These are phyloP conservation scores for Corythornis madagascariensis DNA, from an alignment of 2,113 vertebrate genomes.

Conservation along the genomic window DNA sequence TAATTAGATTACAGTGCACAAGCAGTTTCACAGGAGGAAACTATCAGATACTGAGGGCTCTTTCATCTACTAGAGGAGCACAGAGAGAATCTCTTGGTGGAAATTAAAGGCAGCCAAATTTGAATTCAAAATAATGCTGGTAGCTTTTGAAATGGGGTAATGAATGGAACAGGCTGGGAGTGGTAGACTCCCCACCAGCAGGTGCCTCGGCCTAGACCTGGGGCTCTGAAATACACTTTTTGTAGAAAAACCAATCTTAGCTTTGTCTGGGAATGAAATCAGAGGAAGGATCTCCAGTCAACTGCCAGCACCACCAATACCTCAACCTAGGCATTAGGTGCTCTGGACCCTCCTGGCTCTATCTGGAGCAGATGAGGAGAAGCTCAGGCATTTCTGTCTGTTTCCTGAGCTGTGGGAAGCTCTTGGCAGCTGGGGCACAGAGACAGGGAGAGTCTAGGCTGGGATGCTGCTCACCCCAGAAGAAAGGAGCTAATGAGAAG, in stretches of 20 bases:
- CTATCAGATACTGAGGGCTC: constrained; percentile 3
- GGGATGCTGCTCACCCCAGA: background rate
- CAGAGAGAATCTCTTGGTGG: background rate
- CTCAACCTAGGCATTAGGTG: rapidly evolving
- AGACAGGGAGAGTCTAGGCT: background rate
- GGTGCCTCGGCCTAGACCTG: background rate
- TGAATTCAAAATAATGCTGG: background rate
- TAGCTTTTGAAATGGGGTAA: background rate
- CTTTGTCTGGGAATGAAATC: background rate
- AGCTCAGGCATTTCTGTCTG: rapidly evolving
- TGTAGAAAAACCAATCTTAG: background rate
- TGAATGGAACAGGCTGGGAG: background rate
- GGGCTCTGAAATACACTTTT: background rate
- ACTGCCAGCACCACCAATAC: background rate
- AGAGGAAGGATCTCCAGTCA: background rate
- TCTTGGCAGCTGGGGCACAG: background rate
- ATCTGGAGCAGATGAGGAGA: background rate
- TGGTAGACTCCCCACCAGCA: background rate
- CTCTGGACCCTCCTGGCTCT: background rate
- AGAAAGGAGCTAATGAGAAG: background rate
- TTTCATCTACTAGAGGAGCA: constrained; percentile 18
- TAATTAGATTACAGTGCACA: constrained; percentile 29
- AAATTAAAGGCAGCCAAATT: constrained; percentile 16
- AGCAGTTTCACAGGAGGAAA: constrained; percentile 33
- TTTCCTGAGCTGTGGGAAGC: background rate